Conservation (phyloP, 2,113 vertebrate species). For the Orcinus orca region DNA sequence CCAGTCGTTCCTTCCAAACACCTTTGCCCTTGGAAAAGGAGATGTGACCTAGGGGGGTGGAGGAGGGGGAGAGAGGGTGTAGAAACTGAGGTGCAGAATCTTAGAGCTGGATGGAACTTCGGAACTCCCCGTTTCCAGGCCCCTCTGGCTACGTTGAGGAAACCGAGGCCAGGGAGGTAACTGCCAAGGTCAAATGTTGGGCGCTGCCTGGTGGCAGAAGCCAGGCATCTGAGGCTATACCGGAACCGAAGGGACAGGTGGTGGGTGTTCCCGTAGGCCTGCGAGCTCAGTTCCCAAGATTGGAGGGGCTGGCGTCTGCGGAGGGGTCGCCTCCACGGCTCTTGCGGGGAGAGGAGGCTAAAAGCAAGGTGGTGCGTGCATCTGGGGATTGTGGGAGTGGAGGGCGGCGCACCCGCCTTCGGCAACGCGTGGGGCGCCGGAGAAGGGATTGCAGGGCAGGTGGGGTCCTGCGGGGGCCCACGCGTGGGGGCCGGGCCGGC, state of each 20-base stretch:
- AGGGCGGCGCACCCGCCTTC: not conserved
- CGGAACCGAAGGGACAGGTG: not conserved
- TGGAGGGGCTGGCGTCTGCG: not conserved
- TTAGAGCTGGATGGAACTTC: not conserved
- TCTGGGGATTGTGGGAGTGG: conserved; percentile 49
- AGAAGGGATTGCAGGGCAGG: conserved; percentile 3
- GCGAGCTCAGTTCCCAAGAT: not conserved
- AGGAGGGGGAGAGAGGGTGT: not conserved
- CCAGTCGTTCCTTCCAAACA: not conserved
- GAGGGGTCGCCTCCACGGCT: not conserved
- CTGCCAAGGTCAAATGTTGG: conserved; percentile 60
- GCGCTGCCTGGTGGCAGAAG: not conserved
- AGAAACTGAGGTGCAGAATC: not conserved
- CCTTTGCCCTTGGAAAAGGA: conserved; percentile 35
- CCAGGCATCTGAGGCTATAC: not conserved
- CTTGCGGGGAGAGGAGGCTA: not conserved
- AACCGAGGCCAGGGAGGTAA: not conserved
- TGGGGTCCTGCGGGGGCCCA: conserved; percentile 31
- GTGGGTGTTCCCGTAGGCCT: not conserved
- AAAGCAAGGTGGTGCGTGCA: conserved; percentile 38
- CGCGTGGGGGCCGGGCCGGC: conserved; percentile 5
- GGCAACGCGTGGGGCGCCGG: conserved; percentile 7
- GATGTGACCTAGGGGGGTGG: not conserved
- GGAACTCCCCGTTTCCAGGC: not conserved
- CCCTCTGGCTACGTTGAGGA: not conserved